Percentiles rank a stretch among this genome's conserved stretches.
Evolutionary conservation across 2,113 vertebrate species (phyloP).

Genomic region (Apteryx owenii): DNA sequence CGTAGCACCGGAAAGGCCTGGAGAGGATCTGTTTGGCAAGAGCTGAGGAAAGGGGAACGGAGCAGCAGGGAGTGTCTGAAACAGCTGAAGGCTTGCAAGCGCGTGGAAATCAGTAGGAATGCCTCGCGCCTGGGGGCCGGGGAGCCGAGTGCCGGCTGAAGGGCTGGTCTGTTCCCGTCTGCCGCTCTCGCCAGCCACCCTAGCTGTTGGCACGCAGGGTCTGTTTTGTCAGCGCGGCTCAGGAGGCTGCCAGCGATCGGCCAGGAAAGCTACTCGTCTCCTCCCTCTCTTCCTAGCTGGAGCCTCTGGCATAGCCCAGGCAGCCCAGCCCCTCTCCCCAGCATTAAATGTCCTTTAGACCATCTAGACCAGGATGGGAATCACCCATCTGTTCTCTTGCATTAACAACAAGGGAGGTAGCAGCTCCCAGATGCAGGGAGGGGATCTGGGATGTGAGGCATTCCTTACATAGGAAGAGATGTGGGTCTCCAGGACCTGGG

Average conservation of each 20-base stretch:
- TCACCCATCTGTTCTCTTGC: no score
- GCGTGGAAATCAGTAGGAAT: not conserved
- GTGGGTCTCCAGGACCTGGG: not conserved
- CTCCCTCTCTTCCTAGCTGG: not conserved
- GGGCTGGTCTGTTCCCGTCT: not conserved
- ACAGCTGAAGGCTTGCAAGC: not conserved
- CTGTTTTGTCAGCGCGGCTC: not conserved
- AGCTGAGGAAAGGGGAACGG: not conserved
- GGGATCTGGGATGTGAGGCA: no score
- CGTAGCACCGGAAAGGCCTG: not conserved
- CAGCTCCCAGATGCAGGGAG: no score
- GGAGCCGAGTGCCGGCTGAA: not conserved
- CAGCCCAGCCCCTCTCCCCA: not conserved
- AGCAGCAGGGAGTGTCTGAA: not conserved
- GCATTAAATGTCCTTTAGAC: not conserved
- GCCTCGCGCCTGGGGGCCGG: no score
- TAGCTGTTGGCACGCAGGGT: not conserved
- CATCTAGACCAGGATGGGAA: not conserved
- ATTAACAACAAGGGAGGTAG: no score
- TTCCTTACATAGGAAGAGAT: accelerated
- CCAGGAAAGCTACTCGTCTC: not conserved
- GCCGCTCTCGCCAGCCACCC: not conserved
- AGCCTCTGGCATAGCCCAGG: not conserved
- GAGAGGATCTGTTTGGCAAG: not conserved
- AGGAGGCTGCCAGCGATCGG: not conserved